These are phyloP conservation scores for Hybognathus amarus DNA, from an alignment of 2,797 vertebrate genomes.

Conservation along the genomic window DNA sequence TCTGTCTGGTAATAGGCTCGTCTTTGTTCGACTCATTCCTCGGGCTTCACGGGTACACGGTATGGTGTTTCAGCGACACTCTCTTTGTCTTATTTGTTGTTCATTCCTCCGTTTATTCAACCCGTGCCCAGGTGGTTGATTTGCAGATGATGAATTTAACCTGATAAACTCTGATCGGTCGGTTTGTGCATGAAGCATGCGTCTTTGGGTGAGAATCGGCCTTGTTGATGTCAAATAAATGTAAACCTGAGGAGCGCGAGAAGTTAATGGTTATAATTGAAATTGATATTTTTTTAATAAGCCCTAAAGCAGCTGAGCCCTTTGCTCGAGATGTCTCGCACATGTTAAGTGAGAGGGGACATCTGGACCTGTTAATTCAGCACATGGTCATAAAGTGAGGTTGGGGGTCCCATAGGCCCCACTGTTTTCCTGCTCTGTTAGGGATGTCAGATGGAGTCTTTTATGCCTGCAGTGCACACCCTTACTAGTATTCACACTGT, in stretches of 20 bases:
- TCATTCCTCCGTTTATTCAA: background rate
- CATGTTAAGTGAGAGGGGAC: conserved; percentile 71
- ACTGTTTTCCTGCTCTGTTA: conserved; percentile 64
- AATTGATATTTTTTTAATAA: conserved; percentile 68
- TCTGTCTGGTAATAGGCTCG: conserved; percentile 40
- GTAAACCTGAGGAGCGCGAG: conserved; percentile 69
- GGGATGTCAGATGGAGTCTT: conserved; percentile 67
- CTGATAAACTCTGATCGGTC: background rate
- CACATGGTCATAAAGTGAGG: conserved; percentile 78
- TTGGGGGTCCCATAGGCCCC: conserved; percentile 71
- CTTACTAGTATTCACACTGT: conserved; percentile 33
- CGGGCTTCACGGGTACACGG: conserved; percentile 1
- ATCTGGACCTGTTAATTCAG: conserved; percentile 81
- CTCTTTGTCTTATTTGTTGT: conserved; percentile 18
- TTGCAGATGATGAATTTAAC: conserved; percentile 7
- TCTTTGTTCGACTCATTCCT: conserved; percentile 39
- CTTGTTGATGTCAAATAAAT: conserved; percentile 73
- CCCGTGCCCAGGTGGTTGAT: conserved; percentile 1
- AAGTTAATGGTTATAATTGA: conserved; percentile 81
- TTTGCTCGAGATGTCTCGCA: conserved; percentile 74
- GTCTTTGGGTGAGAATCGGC: background rate
- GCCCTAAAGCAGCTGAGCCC: conserved; percentile 78
- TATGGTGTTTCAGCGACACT: conserved; percentile 11
- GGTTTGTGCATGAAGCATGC: conserved; percentile 10
- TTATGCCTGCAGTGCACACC: conserved; percentile 17